Percentiles rank a stretch among this genome's conserved stretches.
Conservation (phyloP, 2,888 invertebrate genomes). For the Neoaliturus tenellus region DNA sequence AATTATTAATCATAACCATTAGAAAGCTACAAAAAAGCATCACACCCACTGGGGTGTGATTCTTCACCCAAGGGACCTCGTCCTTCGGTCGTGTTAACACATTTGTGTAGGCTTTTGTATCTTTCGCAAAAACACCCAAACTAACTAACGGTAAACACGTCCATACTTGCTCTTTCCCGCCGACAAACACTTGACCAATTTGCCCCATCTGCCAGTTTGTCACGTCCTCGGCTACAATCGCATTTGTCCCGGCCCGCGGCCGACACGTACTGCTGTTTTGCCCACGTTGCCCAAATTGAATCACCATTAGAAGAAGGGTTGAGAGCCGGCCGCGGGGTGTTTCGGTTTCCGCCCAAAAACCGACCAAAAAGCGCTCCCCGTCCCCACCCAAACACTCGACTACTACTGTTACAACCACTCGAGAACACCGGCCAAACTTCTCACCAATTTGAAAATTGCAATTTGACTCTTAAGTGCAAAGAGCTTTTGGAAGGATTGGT, state of each 20-base stretch:
- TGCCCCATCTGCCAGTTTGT: conserved; percentile 17
- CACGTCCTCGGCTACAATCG: conserved; percentile 11
- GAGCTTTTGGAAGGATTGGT: neutral
- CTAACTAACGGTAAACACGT: no score
- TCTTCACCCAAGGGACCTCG: no score
- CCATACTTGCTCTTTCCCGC: no score
- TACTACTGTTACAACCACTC: neutral
- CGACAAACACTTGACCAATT: no score
- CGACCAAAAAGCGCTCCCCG: neutral
- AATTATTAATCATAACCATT: no score
- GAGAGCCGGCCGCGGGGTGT: neutral
- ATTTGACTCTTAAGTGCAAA: neutral
- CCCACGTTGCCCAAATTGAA: conserved; percentile 24
- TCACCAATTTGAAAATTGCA: neutral
- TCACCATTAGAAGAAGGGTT: conserved; percentile 25
- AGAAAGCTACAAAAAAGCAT: no score
- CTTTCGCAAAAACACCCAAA: no score
- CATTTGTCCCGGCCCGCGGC: neutral
- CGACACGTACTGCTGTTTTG: neutral
- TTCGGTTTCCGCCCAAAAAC: neutral
- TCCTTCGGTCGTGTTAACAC: no score
- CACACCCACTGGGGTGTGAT: no score
- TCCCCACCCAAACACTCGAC: neutral
- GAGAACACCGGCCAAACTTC: neutral
- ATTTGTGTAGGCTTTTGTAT: no score